These are phyloP conservation scores for Zaprionus capensis DNA, from an alignment of 1,140 invertebrate species.

Conservation along the genomic window DNA sequence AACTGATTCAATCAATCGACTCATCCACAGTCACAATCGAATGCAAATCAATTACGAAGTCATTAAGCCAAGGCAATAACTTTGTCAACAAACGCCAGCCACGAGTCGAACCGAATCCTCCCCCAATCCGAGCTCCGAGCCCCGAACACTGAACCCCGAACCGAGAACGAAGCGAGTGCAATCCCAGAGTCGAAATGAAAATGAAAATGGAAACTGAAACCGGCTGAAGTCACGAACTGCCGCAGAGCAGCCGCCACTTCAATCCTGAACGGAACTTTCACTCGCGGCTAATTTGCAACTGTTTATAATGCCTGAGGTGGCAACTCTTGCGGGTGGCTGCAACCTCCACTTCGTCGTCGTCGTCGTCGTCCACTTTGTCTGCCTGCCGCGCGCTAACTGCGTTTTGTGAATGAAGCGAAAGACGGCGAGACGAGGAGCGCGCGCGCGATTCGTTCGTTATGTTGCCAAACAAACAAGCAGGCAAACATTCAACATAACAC, in stretches of 20 bases:
- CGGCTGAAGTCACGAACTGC: conserved; percentile 66
- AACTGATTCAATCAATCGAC: conserved; percentile 51
- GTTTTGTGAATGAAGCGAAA: conserved; percentile 73
- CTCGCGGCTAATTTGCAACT: conserved; percentile 40
- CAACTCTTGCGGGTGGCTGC: conserved; percentile 28
- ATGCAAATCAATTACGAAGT: conserved; percentile 79
- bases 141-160: neutral
- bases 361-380: conserved; percentile 43
- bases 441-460: conserved; percentile 61
- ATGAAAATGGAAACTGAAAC: conserved; percentile 37
- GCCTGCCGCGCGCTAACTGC: conserved; percentile 72
- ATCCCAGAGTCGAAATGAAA: conserved; percentile 4
- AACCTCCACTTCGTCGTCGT: conserved; percentile 46
- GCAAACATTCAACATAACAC: conserved; percentile 41
- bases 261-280: conserved; percentile 38
- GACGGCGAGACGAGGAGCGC: conserved; percentile 4
- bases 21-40: conserved; percentile 66
- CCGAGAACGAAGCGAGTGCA: neutral
- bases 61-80: conserved; percentile 75
- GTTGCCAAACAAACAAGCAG: conserved; percentile 72
- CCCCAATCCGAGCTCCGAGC: neutral
- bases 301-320: conserved; percentile 17
- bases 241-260: conserved; percentile 51
- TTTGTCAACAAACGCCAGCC: conserved; percentile 68
- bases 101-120: neutral